Evolutionary conservation across 2,888 invertebrate species (phyloP).

Genomic region (Didymodactylos carnosus): DNA sequence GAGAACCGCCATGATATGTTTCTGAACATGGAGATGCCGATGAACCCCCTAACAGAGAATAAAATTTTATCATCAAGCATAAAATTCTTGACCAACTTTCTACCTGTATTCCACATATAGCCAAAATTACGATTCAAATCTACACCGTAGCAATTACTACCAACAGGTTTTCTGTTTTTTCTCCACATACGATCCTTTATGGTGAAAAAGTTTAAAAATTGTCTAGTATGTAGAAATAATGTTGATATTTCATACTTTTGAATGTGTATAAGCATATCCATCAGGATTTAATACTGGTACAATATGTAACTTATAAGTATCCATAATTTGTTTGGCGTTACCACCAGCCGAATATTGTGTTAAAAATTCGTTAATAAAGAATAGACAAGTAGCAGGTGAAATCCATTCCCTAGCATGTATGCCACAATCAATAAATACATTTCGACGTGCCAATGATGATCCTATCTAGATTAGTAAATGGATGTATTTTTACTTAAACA

Average conservation of each 20-base stretch:
- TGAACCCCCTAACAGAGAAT: no score
- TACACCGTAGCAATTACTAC: slow-evolving; percentile 45
- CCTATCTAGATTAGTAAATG: no score
- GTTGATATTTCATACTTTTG: background rate
- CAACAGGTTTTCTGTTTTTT: slow-evolving; percentile 20
- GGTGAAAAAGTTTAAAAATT: background rate
- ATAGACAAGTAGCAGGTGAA: slow-evolving; percentile 7
- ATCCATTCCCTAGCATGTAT: slow-evolving; percentile 15
- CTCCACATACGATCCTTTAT: slow-evolving; percentile 23
- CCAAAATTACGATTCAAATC: slow-evolving; percentile 55
- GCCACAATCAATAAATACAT: background rate
- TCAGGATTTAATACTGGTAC: slow-evolving; percentile 25
- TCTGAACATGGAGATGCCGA: slow-evolving; percentile 17
- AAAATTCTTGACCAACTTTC: no score
- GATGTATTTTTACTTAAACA: no score
- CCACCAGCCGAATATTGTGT: background rate
- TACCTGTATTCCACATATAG: slow-evolving; percentile 37
- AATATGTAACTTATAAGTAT: slow-evolving; percentile 15
- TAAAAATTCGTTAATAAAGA: slow-evolving; percentile 2
- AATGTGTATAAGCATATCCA: slow-evolving; percentile 24
- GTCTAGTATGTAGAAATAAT: background rate
- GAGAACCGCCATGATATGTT: slow-evolving; percentile 16
- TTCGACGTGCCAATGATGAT: no score
- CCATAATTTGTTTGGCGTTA: background rate
- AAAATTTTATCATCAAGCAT: no score